Percentiles rank a stretch among this genome's conserved stretches.
Evolutionary conservation across 2,888 invertebrate species (phyloP).

Genomic region (Catocala fraxini): DNA sequence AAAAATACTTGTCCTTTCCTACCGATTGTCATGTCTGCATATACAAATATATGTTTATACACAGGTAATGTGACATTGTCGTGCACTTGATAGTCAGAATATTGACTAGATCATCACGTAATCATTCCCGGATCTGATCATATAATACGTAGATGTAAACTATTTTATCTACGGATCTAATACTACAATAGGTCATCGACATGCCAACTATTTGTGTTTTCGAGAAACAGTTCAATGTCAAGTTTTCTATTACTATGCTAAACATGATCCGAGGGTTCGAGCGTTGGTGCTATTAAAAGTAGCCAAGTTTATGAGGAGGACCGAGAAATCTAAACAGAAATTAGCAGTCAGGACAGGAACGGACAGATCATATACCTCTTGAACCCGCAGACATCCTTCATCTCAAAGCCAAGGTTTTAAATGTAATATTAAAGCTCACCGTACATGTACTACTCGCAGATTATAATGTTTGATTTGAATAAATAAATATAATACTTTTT

Average conservation of each 20-base stretch:
- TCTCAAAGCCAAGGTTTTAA: neutral
- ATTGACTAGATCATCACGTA: no score
- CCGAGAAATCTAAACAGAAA: conserved; percentile 4
- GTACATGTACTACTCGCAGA: no score
- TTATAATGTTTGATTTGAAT: no score
- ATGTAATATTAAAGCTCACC: neutral
- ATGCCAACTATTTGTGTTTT: conserved; percentile 1
- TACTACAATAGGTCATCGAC: conserved; percentile 6
- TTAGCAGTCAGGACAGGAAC: conserved; percentile 17
- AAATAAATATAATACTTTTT: no score
- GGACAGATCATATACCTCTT: conserved; percentile 13
- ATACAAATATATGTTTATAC: no score
- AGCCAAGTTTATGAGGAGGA: neutral
- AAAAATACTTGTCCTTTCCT: no score
- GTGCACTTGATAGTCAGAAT: no score
- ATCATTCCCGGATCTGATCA: no score
- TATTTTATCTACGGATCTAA: neutral
- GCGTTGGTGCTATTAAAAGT: neutral
- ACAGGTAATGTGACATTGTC: no score
- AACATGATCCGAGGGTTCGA: conserved; percentile 8
- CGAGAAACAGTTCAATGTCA: conserved; percentile 12
- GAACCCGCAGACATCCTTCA: conserved; percentile 6
- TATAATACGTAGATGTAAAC: neutral
- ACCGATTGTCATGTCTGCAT: no score
- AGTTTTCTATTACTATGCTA: conserved; percentile 13